These are phyloP conservation scores for Dicranocentrus wangi DNA, from an alignment of 2,888 invertebrate genomes.

Conservation along the genomic window DNA sequence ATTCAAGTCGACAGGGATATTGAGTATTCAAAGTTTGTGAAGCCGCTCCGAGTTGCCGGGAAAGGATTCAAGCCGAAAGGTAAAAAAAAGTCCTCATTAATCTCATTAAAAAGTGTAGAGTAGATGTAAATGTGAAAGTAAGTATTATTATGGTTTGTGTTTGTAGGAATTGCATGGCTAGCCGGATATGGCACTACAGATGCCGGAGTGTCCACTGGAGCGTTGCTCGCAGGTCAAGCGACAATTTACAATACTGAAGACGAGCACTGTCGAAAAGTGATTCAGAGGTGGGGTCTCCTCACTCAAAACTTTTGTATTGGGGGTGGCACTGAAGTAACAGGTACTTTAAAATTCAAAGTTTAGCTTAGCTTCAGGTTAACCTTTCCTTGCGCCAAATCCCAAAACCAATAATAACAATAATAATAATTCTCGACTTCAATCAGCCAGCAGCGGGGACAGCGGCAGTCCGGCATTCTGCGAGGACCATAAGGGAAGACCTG, in stretches of 20 bases:
- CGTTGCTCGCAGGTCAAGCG: constrained; percentile 41
- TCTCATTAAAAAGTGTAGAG: too few relatives aligned
- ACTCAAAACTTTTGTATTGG: constrained; percentile 49
- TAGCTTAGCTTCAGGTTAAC: too few relatives aligned
- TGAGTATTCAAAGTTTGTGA: constrained; percentile 50
- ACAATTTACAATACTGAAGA: constrained; percentile 45
- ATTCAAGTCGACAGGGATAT: constrained; percentile 51
- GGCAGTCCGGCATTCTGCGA: constrained; percentile 49
- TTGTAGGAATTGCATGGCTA: constrained; percentile 38
- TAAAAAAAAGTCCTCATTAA: background rate
- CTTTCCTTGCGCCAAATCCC: background rate
- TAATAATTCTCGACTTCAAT: background rate
- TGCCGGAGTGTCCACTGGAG: constrained; percentile 49
- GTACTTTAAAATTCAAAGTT: too few relatives aligned
- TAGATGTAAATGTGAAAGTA: too few relatives aligned
- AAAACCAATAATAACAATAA: background rate
- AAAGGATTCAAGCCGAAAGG: constrained; percentile 43
- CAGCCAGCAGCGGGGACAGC: constrained; percentile 45
- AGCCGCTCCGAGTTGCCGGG: constrained; percentile 36
- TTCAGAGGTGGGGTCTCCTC: constrained; percentile 43
- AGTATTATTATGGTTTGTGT: too few relatives aligned
- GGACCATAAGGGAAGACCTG: constrained; percentile 42
- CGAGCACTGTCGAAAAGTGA: constrained; percentile 37
- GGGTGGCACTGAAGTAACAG: constrained; percentile 46
- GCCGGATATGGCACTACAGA: constrained; percentile 52